Base-by-base conservation (phyloP, 2,888 invertebrate genomes). In the Alcis repandata region DNA sequence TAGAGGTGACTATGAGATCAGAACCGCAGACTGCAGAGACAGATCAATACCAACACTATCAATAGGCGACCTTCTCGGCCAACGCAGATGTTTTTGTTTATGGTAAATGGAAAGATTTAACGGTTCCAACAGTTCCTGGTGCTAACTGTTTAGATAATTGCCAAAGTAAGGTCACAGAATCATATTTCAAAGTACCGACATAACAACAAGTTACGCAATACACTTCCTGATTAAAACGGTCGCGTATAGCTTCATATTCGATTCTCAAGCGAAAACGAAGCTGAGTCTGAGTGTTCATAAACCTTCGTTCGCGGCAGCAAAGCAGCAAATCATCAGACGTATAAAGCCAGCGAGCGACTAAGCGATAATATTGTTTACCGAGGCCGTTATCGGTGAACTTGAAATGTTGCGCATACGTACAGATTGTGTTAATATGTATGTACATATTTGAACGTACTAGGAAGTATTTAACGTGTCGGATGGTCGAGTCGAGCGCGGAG, bases 311-410 rank as follows among this genome's bases (percentile, higher is more conserved):
- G 74, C 68, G 75, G 74, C 65, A 75, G 67, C 49, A 69, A 71
- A 71, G 74, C 72, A 72, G 73, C 71, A 74, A 67, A 72, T 69
- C 78, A 78, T 81, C 77, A 76, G 77, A 78, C 77, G 75, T 72
- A 73, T 72, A 80, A 68, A 59, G 67, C 69, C 72, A 80, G 69
- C 62, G 67, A 70, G 70, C 78, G 77, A 82, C 78, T 72, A 75
- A 69, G 78, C 83, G 85, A 86, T 88, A 83, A 86, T 82, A 82
- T 78, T 82, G 80, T 86, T 83, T 86, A 78, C 79, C 72, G 79
- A 79, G 77, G 79, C 77, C 80, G 84, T 89, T 87, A 88, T 88
- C 87, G 85, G 77, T 88, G 87, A 88, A 88, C 90, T 90, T 90
- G 89, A 89, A 88, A 86, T 78, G 78, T 81, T 82, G 77, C 80